Evolutionary conservation across 92 coral and sea anemone species (phyloP).

Genomic region (Chrysogorgia sp.): DNA sequence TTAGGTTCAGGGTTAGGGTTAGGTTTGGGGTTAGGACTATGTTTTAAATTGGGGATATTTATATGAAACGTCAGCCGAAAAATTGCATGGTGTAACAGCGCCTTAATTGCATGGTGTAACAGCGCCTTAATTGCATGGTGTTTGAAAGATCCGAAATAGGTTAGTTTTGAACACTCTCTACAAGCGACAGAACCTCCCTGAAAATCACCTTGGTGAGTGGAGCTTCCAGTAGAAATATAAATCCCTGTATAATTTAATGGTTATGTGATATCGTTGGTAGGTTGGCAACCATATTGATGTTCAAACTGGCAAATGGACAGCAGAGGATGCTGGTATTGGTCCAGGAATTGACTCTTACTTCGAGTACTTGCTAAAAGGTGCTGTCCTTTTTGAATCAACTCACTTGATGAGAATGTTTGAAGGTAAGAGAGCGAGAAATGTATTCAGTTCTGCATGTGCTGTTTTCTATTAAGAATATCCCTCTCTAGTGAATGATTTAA

Average conservation of each 20-base stretch:
- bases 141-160: not conserved
- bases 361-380: conserved; percentile 97
- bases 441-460: not conserved
- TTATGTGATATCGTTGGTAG: conserved; percentile 33
- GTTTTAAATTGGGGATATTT: no score
- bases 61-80: no score
- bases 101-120: no score
- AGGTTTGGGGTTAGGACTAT: no score
- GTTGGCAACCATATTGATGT: conserved; percentile 99
- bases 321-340: conserved; percentile 96
- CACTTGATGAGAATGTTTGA: conserved; percentile 80
- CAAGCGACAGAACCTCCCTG: not conserved
- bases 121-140: not conserved
- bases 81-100: no score
- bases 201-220: no score
- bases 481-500: no score
- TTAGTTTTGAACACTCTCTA: not conserved
- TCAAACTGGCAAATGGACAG: conserved; percentile 86
- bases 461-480: no score
- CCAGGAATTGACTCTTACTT: conserved; percentile 98
- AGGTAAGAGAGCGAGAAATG: conserved; percentile 58
- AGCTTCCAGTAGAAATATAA: not conserved
- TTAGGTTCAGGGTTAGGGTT: no score
- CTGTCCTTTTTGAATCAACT: conserved; percentile 81
- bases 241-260: not conserved